phyloP scores from a whole-genome alignment of 2,113 vertebrate genomes.

The zebrafish (Danio rerio) region GRCz12tu NC_133182.1:48575001-48575500 shows the following conservation, averaged over 20 bases:
- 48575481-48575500: slow-evolving; percentile 93
- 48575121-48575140: not conserved
- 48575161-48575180: slow-evolving; percentile 25
- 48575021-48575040: slow-evolving; percentile 10
- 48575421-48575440: slow-evolving; percentile 99
- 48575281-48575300: slow-evolving; percentile 96
- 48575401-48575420: slow-evolving; percentile 99
- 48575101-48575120: not conserved
- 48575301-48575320: slow-evolving; percentile 95
- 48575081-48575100: not conserved
- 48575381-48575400: slow-evolving; percentile 99
- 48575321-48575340: slow-evolving; percentile 99
- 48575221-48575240: slow-evolving; percentile 90
- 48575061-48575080: slow-evolving; percentile 15
- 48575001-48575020: slow-evolving; percentile 55
- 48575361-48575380: slow-evolving; percentile 98
- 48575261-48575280: slow-evolving; percentile 94
- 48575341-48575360: slow-evolving; percentile 97
- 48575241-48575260: slow-evolving; percentile 95
- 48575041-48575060: slow-evolving; percentile 14
- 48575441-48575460: slow-evolving; percentile 99
- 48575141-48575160: not conserved
- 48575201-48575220: slow-evolving; percentile 87
- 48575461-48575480: slow-evolving; percentile 99
- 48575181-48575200: slow-evolving; percentile 78